Evolutionary conservation across 2,113 vertebrate genomes (phyloP).

Genomic region (Castor canadensis): DNA sequence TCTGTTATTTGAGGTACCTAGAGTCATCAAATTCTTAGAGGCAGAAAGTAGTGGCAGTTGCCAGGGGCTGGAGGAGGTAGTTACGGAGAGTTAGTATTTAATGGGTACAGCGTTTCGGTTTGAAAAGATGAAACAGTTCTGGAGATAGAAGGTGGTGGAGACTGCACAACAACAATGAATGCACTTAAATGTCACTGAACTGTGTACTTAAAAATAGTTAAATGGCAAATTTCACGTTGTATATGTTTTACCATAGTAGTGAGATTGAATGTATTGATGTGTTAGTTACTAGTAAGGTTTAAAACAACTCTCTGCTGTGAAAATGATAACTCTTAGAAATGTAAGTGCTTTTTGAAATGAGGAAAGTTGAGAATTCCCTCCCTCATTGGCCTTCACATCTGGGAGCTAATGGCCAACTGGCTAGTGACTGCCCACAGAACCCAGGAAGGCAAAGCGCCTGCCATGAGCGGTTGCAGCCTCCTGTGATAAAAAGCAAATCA

Average conservation of each 20-base stretch:
- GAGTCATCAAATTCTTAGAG: background rate
- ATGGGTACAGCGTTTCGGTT: background rate
- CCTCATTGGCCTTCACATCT: background rate
- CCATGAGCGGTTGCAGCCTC: fast-evolving
- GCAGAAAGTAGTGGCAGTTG: background rate
- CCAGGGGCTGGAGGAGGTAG: background rate
- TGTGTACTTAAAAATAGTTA: background rate
- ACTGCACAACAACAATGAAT: background rate
- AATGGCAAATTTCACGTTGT: background rate
- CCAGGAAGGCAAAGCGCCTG: background rate
- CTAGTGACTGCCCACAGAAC: background rate
- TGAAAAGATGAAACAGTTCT: background rate
- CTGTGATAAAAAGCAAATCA: background rate
- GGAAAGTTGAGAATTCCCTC: fast-evolving
- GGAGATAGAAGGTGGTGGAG: too few species aligned
- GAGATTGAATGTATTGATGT: background rate
- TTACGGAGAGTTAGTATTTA: background rate
- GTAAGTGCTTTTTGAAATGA: background rate
- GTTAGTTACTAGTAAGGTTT: background rate
- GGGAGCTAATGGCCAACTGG: background rate
- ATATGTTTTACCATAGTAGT: background rate
- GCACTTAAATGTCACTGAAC: background rate
- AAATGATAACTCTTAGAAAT: background rate
- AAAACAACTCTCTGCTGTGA: background rate
- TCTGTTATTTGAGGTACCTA: background rate